Evolutionary conservation across 2,113 vertebrate genomes (phyloP).

Genomic region (Ursus arctos): DNA sequence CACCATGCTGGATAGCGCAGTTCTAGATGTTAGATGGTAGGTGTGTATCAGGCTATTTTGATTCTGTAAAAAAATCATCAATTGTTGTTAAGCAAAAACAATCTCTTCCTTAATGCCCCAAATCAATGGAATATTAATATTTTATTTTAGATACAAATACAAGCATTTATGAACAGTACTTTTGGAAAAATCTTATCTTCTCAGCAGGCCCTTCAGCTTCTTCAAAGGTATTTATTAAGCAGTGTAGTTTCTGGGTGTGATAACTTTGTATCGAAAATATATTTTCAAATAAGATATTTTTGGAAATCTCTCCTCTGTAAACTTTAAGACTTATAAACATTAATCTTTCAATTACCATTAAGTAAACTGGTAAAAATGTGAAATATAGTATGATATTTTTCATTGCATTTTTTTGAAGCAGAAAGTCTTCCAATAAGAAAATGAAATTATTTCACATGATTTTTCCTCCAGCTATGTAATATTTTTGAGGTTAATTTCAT

Average conservation of each 20-base stretch:
- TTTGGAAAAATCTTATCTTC: constrained; percentile 91
- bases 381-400: constrained; percentile 39
- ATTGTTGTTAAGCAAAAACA: constrained; percentile 6
- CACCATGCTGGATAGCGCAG: neutral
- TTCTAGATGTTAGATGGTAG: neutral
- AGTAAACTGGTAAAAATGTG: neutral
- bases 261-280: constrained; percentile 39
- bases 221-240: constrained; percentile 87
- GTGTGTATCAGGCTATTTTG: neutral
- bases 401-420: neutral
- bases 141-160: constrained; percentile 89
- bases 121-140: constrained; percentile 28
- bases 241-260: neutral
- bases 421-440: constrained; percentile 29
- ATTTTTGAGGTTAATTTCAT: constrained; percentile 12
- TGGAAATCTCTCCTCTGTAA: neutral
- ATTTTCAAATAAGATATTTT: constrained; percentile 39
- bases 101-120: neutral
- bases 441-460: constrained; percentile 6
- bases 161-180: constrained; percentile 89
- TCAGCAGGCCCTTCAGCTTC: constrained; percentile 88
- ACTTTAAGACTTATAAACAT: neutral
- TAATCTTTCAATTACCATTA: constrained; percentile 44
- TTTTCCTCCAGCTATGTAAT: neutral
- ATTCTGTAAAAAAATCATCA: constrained; percentile 21